These are phyloP conservation scores for Delichon dasypus DNA, from an alignment of 2,797 vertebrate species.

Conservation along the genomic window DNA sequence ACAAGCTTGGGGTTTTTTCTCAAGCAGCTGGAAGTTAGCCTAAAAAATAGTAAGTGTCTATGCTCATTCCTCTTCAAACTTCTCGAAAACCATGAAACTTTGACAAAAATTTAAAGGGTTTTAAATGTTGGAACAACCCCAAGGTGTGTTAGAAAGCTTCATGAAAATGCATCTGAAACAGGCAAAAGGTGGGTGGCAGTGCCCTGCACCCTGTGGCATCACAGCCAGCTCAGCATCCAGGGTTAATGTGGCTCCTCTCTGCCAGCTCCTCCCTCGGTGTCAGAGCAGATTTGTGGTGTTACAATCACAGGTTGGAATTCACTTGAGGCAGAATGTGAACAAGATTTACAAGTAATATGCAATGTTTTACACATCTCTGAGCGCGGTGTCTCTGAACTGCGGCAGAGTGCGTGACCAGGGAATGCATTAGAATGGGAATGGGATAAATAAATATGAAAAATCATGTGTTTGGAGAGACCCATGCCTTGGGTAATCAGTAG, in stretches of 20 bases:
- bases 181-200: background rate
- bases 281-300: background rate
- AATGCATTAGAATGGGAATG: background rate
- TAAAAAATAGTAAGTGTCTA: background rate
- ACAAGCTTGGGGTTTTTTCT: background rate
- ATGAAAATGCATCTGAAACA: background rate
- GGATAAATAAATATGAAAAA: constrained; percentile 32
- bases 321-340: background rate
- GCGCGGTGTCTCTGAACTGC: fast-evolving
- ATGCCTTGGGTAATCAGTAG: constrained; percentile 29
- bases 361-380: background rate
- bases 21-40: background rate
- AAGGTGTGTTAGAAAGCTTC: background rate
- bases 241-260: background rate
- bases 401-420: background rate
- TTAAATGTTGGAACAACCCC: background rate
- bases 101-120: background rate
- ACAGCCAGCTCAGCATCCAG: background rate
- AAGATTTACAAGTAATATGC: background rate
- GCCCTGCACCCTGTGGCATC: background rate
- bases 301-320: background rate
- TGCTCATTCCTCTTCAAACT: background rate
- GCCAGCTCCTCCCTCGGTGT: background rate
- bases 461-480: background rate
- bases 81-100: background rate